These are phyloP conservation scores for Melanerpes formicivorus DNA, from an alignment of 2,113 vertebrate genomes.

Conservation along the genomic window DNA sequence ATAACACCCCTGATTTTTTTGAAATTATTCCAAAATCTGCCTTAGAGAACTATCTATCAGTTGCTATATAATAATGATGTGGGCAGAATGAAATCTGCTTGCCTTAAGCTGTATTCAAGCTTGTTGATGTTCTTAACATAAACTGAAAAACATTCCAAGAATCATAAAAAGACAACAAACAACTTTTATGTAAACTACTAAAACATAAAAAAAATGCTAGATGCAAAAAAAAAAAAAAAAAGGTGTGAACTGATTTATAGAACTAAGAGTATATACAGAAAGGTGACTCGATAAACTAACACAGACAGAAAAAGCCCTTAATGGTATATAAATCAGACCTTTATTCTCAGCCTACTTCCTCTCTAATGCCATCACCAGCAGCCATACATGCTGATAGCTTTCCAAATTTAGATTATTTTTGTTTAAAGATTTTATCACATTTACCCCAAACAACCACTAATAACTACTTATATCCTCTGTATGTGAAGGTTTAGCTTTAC, in stretches of 20 bases:
- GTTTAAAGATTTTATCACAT: background rate
- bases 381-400: background rate
- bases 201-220: background rate
- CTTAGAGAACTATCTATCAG: background rate
- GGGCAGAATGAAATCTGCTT: background rate
- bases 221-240: background rate
- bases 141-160: background rate
- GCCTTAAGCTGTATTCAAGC: background rate
- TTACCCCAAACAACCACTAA: background rate
- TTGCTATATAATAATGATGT: background rate
- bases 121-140: background rate
- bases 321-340: background rate
- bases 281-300: background rate
- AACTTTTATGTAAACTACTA: background rate
- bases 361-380: background rate
- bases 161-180: background rate
- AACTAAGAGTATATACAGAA: constrained; percentile 11
- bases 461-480: background rate
- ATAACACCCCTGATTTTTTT: background rate
- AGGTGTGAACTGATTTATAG: background rate
- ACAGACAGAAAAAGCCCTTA: background rate
- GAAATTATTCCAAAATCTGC: background rate
- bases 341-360: background rate
- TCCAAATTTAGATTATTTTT: constrained; percentile 57
- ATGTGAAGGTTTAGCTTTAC: background rate